phyloP scores from a whole-genome alignment of 2,113 vertebrate genomes.

The Zeus faber region DNA sequence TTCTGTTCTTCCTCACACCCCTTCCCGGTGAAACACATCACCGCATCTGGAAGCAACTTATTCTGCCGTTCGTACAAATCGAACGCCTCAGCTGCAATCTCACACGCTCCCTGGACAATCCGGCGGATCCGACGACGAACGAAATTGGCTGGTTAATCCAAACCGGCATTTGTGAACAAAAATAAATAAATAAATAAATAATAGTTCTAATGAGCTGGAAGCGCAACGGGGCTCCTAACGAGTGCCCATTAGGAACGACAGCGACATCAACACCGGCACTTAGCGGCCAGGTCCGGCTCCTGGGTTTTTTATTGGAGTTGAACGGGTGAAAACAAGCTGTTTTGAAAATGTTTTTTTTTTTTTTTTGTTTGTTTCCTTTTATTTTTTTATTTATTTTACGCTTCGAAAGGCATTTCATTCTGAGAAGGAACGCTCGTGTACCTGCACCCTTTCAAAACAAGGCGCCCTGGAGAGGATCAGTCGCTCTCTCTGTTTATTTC shows the following conservation, averaged over 20 bases:
- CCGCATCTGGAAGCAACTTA: slow-evolving; percentile 49
- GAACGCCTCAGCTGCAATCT: slow-evolving; percentile 40
- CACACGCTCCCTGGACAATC: slow-evolving; percentile 18
- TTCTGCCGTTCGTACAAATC: slow-evolving; percentile 13
- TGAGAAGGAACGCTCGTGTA: slow-evolving; percentile 9
- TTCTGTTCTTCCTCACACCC: no score
- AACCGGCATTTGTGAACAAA: no score
- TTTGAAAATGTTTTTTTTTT: slow-evolving; percentile 26
- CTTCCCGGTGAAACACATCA: no score
- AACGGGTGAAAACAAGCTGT: slow-evolving; percentile 30
- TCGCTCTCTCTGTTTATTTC: no score
- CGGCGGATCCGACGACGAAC: slow-evolving; percentile 26
- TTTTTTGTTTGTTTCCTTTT: slow-evolving; percentile 16
- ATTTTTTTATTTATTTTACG: background rate
- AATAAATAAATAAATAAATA: no score
- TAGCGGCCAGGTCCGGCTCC: slow-evolving; percentile 27
- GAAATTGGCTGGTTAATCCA: slow-evolving; percentile 19
- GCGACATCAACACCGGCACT: slow-evolving; percentile 25
- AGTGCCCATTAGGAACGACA: slow-evolving; percentile 43
- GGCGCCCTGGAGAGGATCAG: no score
- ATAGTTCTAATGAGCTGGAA: slow-evolving; percentile 38
- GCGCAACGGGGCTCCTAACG: slow-evolving; percentile 4
- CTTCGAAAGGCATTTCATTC: slow-evolving; percentile 39
- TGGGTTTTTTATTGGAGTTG: slow-evolving; percentile 31
- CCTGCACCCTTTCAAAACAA: no score